These are phyloP conservation scores for Hyperoplus immaculatus DNA, from an alignment of 2,797 vertebrate genomes.

Conservation along the genomic window DNA sequence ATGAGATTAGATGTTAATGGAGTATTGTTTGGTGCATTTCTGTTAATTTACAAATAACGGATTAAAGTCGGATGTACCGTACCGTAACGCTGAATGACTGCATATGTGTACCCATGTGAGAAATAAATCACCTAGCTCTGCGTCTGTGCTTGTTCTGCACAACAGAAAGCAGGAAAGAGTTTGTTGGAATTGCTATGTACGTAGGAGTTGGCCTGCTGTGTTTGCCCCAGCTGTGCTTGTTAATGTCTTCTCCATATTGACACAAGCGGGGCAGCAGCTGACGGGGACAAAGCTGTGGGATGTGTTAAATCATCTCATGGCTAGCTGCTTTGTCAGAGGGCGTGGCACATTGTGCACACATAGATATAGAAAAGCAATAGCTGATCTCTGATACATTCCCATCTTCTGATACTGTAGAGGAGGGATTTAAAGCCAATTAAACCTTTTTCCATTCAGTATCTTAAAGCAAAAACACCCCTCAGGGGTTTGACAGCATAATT, in stretches of 20 bases:
- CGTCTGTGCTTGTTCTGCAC: conserved; percentile 41
- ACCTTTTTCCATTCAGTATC: conserved; percentile 23
- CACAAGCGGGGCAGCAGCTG: conserved; percentile 55
- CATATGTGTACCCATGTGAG: not conserved
- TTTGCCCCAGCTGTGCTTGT: conserved; percentile 75
- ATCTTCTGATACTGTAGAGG: not conserved
- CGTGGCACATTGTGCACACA: conserved; percentile 41
- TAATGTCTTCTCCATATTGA: conserved; percentile 66
- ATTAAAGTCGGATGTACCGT: conserved; percentile 4
- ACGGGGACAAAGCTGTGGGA: conserved; percentile 44
- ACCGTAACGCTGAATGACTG: not conserved
- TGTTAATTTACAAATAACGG: conserved; percentile 45
- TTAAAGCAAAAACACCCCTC: conserved; percentile 2
- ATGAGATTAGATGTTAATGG: conserved; percentile 30
- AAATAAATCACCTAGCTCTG: conserved; percentile 1
- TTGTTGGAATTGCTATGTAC: conserved; percentile 44
- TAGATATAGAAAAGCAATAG: conserved; percentile 28
- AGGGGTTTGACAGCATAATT: conserved; percentile 32
- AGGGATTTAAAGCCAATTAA: conserved; percentile 13
- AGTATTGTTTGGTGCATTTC: conserved; percentile 29
- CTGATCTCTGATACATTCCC: conserved; percentile 5
- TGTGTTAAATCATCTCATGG: conserved; percentile 47
- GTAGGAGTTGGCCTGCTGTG: conserved; percentile 53
- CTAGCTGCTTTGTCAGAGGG: conserved; percentile 53
- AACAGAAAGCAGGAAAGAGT: conserved; percentile 36